phyloP scores from a whole-genome alignment of 2,113 vertebrate genomes.

The Silurus asotus region DNA sequence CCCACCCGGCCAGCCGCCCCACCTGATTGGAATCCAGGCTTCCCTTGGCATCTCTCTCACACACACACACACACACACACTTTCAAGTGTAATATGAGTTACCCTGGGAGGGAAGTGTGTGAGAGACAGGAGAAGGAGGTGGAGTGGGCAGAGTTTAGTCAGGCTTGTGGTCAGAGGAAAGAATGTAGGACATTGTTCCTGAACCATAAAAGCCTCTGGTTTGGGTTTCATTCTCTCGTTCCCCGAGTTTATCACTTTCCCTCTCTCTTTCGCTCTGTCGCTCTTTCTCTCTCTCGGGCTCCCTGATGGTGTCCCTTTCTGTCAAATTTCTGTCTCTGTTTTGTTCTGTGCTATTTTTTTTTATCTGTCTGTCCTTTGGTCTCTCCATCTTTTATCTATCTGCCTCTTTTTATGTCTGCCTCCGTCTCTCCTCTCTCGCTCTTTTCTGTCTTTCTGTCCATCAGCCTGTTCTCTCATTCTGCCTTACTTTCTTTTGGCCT shows the following conservation, averaged over 20 bases:
- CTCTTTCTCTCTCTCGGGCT: not conserved
- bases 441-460: not conserved
- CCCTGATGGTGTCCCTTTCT: not conserved
- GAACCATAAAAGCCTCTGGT: constrained; percentile 62
- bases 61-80: constrained; percentile 49
- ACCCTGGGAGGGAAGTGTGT: constrained; percentile 14
- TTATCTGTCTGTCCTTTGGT: too few species aligned
- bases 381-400: not conserved
- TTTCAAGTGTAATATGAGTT: constrained; percentile 66
- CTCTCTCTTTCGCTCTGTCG: not conserved
- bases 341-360: too few species aligned
- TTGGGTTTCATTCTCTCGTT: constrained; percentile 57
- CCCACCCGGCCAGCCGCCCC: not conserved
- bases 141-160: constrained; percentile 40
- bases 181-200: constrained; percentile 71
- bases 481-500: not conserved
- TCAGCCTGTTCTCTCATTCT: not conserved
- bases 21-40: constrained; percentile 40
- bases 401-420: not conserved
- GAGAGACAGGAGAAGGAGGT: not conserved
- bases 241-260: constrained; percentile 37
- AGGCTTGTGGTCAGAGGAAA: constrained; percentile 65
- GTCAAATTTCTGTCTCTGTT: not conserved
- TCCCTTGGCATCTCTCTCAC: not conserved
- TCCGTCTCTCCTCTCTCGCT: not conserved